Evolutionary conservation across 64 coral and sea anemone genomes (phyloP).

Genomic region (Porites lutea): DNA sequence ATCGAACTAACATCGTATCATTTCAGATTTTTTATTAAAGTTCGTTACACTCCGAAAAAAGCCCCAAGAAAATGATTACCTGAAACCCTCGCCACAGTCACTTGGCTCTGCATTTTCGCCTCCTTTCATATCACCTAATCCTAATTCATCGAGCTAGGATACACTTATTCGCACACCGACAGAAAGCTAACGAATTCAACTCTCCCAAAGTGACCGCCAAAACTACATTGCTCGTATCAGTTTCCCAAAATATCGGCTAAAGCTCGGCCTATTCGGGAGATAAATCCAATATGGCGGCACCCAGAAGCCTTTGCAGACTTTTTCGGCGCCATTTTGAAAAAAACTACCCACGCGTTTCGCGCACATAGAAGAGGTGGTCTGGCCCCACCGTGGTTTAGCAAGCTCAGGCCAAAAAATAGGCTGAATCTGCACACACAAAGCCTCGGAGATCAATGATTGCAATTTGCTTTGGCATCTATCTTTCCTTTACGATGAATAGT

Average conservation of each 20-base stretch:
- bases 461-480: no score
- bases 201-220: slow-evolving; percentile 7
- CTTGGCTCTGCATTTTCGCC: slow-evolving; percentile 34
- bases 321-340: slow-evolving; percentile 25
- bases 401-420: no score
- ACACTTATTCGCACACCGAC: background rate
- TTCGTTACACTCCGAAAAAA: slow-evolving; percentile 16
- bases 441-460: no score
- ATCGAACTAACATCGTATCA: slow-evolving; percentile 45
- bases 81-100: background rate
- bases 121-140: background rate
- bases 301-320: slow-evolving; percentile 20
- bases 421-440: no score
- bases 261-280: background rate
- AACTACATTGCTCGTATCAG: background rate
- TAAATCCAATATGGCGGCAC: background rate
- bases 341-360: background rate
- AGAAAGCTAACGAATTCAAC: background rate
- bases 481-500: no score
- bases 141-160: background rate
- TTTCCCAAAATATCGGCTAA: background rate
- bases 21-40: slow-evolving; percentile 53
- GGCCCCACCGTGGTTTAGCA: background rate
- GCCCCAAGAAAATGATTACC: slow-evolving; percentile 37
- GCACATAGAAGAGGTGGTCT: background rate